Evolutionary conservation across 2,888 invertebrate species (phyloP), one percentile per base, ranked within the genome.

Genomic region (Ichneumoninae sp.): DNA sequence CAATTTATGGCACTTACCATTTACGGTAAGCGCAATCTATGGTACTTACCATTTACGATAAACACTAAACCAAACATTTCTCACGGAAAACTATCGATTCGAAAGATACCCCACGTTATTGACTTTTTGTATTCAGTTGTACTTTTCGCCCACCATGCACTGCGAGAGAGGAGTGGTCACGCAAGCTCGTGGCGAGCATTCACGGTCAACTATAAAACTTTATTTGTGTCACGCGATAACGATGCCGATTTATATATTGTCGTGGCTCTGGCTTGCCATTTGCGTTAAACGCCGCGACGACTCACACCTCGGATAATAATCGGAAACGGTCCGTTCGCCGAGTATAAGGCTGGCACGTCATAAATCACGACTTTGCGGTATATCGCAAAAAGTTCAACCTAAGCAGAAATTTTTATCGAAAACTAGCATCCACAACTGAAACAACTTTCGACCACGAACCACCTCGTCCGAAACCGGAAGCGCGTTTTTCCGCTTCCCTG

Each of bases 201-300:
- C 66, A 26, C 40, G n/a, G 22, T 66, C 52, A 36, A 40, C 40
- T 22, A 65, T 54, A 44, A 40, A 70, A 54, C 40, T 66, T 57
- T 60, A 76, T 65, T 50, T 26, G n/a, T 50, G 36, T 30, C 30
- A 26, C n/a, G 66, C 52, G 50, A 83, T 71, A 76, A 22, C 19
- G 1, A 19, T 68, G 60, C 8, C 60, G 75, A 83, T 75, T 60
- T 22, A 16, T n/a, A 80, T 66, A 36, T 63, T 47, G 60, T 65
- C 33, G 50, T 36, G 33, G 16, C 47, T 65, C 47, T 0, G 6
- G 19, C 44, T 70, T 50, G 44, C 66, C 73, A 74, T 74, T 74
- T 74, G 22, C 73, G 44, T 30, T 19, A 60, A 78, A 36, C 70
- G 22, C 13, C 8, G 13, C 47, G 52, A 71, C 78, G 70, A 63